These are phyloP conservation scores for Columba janthina DNA, from an alignment of 2,113 vertebrate genomes.

Conservation along the genomic window DNA sequence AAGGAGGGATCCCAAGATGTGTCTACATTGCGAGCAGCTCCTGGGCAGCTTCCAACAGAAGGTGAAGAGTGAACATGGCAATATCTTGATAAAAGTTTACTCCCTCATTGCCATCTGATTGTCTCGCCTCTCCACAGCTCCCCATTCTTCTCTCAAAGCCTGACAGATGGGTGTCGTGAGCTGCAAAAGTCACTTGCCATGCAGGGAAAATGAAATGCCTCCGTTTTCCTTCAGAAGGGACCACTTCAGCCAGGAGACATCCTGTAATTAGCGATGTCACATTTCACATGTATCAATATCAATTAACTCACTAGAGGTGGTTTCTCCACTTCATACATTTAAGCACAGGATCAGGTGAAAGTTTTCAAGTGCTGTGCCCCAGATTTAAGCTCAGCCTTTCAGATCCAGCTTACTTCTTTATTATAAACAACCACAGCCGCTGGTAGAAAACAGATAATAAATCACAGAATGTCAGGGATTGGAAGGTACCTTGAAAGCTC, in stretches of 20 bases:
- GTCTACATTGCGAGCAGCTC: neutral
- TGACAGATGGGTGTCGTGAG: accelerated
- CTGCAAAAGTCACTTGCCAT: neutral
- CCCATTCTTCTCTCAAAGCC: neutral
- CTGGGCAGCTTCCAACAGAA: neutral
- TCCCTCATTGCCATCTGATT: accelerated
- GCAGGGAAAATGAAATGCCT: neutral
- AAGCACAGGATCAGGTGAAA: neutral
- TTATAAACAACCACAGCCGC: neutral
- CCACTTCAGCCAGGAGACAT: neutral
- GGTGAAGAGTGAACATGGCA: neutral
- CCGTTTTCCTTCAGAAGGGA: neutral
- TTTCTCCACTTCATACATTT: neutral
- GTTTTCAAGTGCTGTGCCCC: neutral
- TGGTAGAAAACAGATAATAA: neutral
- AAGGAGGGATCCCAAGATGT: neutral
- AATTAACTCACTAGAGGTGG: neutral
- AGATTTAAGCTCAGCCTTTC: neutral
- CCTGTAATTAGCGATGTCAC: neutral
- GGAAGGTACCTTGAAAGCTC: no score
- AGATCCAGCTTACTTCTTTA: neutral
- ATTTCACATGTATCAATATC: neutral
- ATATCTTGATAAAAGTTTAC: neutral
- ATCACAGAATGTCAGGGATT: no score
- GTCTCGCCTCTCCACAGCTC: neutral